A percentile compares a stretch with the other conserved stretches of the same genome.
These are phyloP conservation scores for Nannoperca obscura DNA, from an alignment of 2,797 vertebrate genomes.

Conservation along the genomic window DNA sequence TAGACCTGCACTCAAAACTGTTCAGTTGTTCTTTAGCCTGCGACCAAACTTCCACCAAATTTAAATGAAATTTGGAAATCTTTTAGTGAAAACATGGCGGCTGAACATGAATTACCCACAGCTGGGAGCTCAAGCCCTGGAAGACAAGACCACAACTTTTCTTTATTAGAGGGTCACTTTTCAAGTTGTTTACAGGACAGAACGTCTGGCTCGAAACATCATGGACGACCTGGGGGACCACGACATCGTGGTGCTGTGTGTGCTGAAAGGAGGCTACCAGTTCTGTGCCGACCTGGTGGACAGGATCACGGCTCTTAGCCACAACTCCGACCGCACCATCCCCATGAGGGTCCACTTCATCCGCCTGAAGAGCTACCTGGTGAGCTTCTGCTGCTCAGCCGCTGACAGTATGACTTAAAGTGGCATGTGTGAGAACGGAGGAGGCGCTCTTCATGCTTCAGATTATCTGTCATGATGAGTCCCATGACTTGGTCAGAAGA, in stretches of 20 bases:
- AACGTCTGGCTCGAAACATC: slow-evolving; percentile 92
- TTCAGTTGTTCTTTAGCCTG: too few relatives aligned
- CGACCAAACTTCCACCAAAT: background rate
- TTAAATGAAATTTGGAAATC: background rate
- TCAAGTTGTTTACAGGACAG: slow-evolving; percentile 84
- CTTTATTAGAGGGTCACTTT: background rate
- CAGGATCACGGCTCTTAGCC: slow-evolving; percentile 90
- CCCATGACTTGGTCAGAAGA: slow-evolving; percentile 49
- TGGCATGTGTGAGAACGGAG: background rate
- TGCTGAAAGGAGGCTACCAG: slow-evolving; percentile 94
- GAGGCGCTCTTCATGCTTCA: background rate
- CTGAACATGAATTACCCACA: background rate
- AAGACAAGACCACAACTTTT: background rate
- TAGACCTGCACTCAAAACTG: background rate
- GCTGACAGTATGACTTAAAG: background rate
- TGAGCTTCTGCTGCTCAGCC: slow-evolving; percentile 73
- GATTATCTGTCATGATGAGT: slow-evolving; percentile 15
- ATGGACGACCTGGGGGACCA: slow-evolving; percentile 93
- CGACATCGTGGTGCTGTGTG: slow-evolving; percentile 91
- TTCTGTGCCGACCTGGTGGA: slow-evolving; percentile 94
- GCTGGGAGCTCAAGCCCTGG: background rate
- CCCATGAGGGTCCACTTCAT: slow-evolving; percentile 96
- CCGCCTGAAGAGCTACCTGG: slow-evolving; percentile 91
- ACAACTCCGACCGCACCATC: slow-evolving; percentile 89
- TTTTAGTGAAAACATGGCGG: background rate